Percentiles rank a stretch among this genome's conserved stretches.
phyloP scores from a whole-genome alignment of 2,888 invertebrate genomes.

The Ctenicera cuprea region DNA sequence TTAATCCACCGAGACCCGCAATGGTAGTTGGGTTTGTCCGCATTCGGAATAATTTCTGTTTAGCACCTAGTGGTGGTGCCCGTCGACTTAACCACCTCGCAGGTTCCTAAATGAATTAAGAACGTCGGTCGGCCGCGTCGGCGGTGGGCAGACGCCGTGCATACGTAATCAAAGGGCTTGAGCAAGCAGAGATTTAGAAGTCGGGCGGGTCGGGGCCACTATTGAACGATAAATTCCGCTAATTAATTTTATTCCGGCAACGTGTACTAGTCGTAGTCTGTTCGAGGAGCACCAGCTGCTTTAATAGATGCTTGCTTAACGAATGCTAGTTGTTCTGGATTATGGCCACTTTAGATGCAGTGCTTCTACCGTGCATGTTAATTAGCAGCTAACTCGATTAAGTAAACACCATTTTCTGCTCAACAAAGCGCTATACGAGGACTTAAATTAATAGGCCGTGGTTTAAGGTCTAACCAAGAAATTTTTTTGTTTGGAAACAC shows the following conservation, averaged over 20 bases:
- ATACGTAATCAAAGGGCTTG: constrained; percentile 66
- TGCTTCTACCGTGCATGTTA: constrained; percentile 46
- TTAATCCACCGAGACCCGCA: constrained; percentile 5
- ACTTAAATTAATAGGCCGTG: constrained; percentile 29
- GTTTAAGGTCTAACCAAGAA: not conserved
- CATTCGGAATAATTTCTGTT: constrained; percentile 48
- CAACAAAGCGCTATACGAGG: constrained; percentile 32
- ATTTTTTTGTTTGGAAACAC: not conserved
- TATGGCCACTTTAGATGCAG: constrained; percentile 49
- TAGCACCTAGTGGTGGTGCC: constrained; percentile 29
- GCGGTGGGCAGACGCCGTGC: constrained; percentile 60
- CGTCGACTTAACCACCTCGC: constrained; percentile 44
- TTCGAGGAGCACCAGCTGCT: constrained; percentile 47
- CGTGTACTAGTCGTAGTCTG: constrained; percentile 60
- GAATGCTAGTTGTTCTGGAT: constrained; percentile 48
- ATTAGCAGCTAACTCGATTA: constrained; percentile 50
- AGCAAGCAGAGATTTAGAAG: constrained; percentile 66
- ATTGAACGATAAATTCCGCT: constrained; percentile 68
- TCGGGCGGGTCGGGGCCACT: constrained; percentile 63
- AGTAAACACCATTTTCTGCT: constrained; percentile 44
- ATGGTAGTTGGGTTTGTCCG: not conserved
- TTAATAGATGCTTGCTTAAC: constrained; percentile 47
- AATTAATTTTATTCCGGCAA: constrained; percentile 69
- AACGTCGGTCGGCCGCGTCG: constrained; percentile 57
- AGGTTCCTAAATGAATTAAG: constrained; percentile 63